phyloP scores from a whole-genome alignment of 2,888 invertebrate genomes.

The Hololepta plana region DNA sequence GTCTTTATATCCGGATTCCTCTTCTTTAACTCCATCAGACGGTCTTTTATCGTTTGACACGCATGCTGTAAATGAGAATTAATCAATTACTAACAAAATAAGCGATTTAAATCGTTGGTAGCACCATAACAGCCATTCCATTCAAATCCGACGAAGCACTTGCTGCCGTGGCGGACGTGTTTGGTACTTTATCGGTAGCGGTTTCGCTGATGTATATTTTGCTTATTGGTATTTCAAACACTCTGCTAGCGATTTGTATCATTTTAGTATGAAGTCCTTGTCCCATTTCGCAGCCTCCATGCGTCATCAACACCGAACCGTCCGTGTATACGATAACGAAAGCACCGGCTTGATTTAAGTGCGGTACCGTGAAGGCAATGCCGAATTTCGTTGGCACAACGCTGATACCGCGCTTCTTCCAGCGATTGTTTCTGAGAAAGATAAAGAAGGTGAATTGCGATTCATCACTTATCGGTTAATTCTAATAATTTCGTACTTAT shows the following conservation, averaged over 20 bases:
- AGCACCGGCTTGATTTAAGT: slow-evolving; percentile 74
- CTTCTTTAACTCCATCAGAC: slow-evolving; percentile 56
- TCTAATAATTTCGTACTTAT: too few species aligned
- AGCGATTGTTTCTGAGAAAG: slow-evolving; percentile 50
- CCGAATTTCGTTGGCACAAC: slow-evolving; percentile 71
- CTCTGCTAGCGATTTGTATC: slow-evolving; percentile 57
- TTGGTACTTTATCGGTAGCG: slow-evolving; percentile 78
- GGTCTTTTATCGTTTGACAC: slow-evolving; percentile 33
- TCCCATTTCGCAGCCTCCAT: slow-evolving; percentile 94
- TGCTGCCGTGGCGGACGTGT: slow-evolving; percentile 76
- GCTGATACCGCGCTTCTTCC: slow-evolving; percentile 71
- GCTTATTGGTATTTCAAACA: slow-evolving; percentile 46
- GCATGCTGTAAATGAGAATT: background rate
- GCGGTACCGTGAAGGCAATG: slow-evolving; percentile 56
- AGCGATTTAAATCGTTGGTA: too few species aligned
- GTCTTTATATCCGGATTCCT: slow-evolving; percentile 56
- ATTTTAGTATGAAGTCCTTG: slow-evolving; percentile 93
- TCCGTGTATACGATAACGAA: slow-evolving; percentile 69
- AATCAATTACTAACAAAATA: slow-evolving; percentile 22
- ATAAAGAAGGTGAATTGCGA: too few species aligned
- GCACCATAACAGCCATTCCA: slow-evolving; percentile 68
- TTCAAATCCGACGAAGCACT: slow-evolving; percentile 77
- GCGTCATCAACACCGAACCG: slow-evolving; percentile 73
- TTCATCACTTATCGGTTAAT: too few species aligned
- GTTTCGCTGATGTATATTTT: slow-evolving; percentile 70